Percentiles rank a stretch among this genome's conserved stretches.
These are phyloP conservation scores for Ethmia dodecea DNA, from an alignment of 2,888 invertebrate species.

Conservation along the genomic window DNA sequence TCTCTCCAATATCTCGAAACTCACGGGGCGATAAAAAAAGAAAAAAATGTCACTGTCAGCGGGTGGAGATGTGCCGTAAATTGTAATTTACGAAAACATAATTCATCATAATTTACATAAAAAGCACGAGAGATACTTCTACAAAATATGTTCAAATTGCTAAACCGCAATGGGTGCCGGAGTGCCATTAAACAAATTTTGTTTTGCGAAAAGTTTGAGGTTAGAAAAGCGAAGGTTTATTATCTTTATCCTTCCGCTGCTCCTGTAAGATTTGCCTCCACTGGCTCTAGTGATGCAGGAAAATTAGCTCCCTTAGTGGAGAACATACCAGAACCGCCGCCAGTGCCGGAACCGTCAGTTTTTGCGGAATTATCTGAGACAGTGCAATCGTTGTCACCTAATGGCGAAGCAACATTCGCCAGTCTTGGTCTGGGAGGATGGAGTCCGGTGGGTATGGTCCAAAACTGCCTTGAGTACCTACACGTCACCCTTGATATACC, in stretches of 20 bases:
- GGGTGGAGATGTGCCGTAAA: conserved; percentile 7
- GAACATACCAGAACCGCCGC: conserved; percentile 65
- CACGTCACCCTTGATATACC: conserved; percentile 90
- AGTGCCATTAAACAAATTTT: conserved; percentile 51
- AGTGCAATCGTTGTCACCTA: conserved; percentile 57
- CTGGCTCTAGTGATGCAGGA: conserved; percentile 35
- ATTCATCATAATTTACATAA: neutral
- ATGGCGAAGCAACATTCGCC: conserved; percentile 87
- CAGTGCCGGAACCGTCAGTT: conserved; percentile 54
- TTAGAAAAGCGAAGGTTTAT: conserved; percentile 63
- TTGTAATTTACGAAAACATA: conserved; percentile 6
- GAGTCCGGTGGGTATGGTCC: conserved; percentile 89
- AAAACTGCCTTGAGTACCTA: conserved; percentile 87
- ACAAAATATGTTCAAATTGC: conserved; percentile 58
- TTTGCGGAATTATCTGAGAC: conserved; percentile 46
- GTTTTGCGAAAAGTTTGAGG: conserved; percentile 64
- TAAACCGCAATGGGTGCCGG: conserved; percentile 56
- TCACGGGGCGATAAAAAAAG: too few species aligned
- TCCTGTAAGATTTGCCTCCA: conserved; percentile 56
- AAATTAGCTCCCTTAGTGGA: conserved; percentile 45
- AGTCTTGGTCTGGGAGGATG: conserved; percentile 91
- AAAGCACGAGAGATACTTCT: neutral
- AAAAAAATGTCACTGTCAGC: neutral
- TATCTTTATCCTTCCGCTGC: conserved; percentile 60
- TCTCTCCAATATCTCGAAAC: too few species aligned